A percentile compares a stretch with the other conserved stretches of the same genome.
phyloP scores from a whole-genome alignment of 2,888 invertebrate genomes.

The Smittia sp. region DNA sequence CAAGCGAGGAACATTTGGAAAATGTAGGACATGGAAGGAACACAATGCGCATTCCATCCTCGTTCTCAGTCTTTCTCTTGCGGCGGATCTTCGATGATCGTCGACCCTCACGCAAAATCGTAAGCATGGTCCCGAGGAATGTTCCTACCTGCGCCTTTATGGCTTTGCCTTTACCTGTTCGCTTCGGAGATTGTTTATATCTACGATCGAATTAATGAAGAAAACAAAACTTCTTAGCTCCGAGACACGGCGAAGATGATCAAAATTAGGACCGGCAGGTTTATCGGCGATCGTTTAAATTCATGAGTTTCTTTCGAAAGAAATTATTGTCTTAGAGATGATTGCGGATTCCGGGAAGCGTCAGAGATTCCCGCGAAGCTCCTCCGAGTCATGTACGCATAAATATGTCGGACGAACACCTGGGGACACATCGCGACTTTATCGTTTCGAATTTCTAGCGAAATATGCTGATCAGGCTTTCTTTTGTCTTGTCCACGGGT shows the following conservation, averaged over 20 bases:
- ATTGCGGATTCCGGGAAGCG: background rate
- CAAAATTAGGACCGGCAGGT: background rate
- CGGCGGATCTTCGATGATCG: background rate
- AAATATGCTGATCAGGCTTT: conserved; percentile 17
- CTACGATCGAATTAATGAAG: background rate
- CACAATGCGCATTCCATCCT: conserved; percentile 14
- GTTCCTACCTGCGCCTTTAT: conserved; percentile 2
- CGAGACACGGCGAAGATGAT: background rate
- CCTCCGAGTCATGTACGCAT: background rate
- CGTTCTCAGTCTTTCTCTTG: conserved; percentile 2
- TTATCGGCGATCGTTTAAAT: background rate
- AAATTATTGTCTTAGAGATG: background rate
- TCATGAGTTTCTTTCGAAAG: background rate
- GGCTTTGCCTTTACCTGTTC: conserved; percentile 11
- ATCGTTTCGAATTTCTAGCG: conserved; percentile 5
- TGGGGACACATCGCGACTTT: conserved; percentile 18
- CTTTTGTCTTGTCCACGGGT: background rate
- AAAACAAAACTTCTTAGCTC: background rate
- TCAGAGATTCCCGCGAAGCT: background rate
- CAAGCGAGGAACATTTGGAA: conserved; percentile 30
- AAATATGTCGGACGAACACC: conserved; percentile 13
- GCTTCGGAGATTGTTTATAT: background rate
- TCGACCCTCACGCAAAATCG: conserved; percentile 30
- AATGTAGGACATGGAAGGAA: conserved; percentile 17
- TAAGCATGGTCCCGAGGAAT: conserved; percentile 14